Base-by-base conservation (phyloP, 2,797 vertebrate genomes). In the Hoplostethus mediterraneus region DNA sequence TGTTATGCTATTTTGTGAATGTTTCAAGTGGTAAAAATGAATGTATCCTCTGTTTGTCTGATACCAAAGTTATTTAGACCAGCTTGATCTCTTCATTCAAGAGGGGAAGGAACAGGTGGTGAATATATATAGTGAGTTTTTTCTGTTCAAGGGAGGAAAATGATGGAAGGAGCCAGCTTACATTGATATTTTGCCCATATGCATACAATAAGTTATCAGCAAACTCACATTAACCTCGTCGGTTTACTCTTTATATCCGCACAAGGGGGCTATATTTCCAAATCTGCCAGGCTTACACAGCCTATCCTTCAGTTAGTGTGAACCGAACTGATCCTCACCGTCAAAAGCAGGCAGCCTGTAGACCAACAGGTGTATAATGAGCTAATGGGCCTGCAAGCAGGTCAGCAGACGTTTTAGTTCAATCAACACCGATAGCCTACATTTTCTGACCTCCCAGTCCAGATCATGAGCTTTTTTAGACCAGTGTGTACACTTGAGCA, bases 1-100 rank as follows among this genome's bases (percentile, higher is more conserved):
- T 33, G 45, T 68, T 47, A 83, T 81, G 63, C 42, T 54, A 70
- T 30, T 75, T 69, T 75, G 2, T 67, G 38, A 73, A 42, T 42
- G 61, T 57, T 76, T 52, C 25, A 74, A 64, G 79, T 44, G 12
- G 21, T 30, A 30, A 45, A 61, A 60, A 60, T 25, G 11, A 59
- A 44, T 85, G 76, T 88, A 79, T 83, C 44, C 42, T 79, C 77
- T 82, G 82, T 86, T 51, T 81, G 31, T 86, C 84, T 85, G 80
- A 71, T 89, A 73, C 82, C 70, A 67, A 76, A 83, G 77, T 87
- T 81, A 84, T 51, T 81, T 31, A 88, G 85, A 65, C 63, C 80
- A 87, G 83, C 85, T 73, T 67, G 25, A 67, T 72, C 77, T 74
- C 42, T 72, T 63, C 38, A 60, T 67, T 86, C 40, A 71, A 68